Percentiles rank a stretch among this genome's conserved stretches.
Conservation (phyloP, 2,797 vertebrate genomes). For the Propithecus perrieri region DNA sequence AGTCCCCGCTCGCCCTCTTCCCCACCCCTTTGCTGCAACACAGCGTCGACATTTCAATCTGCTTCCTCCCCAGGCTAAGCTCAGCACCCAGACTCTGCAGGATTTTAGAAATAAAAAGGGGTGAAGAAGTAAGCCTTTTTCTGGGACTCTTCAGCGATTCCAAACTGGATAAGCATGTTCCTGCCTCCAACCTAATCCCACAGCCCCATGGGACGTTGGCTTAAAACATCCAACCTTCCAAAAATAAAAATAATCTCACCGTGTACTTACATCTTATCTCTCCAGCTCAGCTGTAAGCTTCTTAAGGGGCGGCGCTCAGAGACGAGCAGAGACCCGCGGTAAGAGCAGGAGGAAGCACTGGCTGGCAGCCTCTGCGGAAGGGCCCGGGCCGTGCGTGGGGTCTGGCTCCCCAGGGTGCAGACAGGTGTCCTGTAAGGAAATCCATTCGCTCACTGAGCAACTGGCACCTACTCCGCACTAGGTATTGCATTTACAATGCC, state of each 20-base stretch:
- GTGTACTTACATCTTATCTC: background rate
- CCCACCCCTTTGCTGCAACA: background rate
- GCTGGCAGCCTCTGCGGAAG: accelerated
- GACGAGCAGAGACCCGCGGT: background rate
- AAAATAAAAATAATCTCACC: slow-evolving; percentile 61
- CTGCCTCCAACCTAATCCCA: background rate
- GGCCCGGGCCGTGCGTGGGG: no score
- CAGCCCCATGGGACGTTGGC: background rate
- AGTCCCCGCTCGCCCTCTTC: background rate
- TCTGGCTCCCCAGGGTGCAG: background rate
- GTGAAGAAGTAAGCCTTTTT: background rate
- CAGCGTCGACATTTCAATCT: background rate
- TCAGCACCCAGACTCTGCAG: background rate
- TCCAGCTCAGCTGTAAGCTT: background rate
- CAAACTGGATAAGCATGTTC: background rate
- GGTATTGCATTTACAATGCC: background rate
- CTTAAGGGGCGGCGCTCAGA: background rate
- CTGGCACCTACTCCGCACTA: accelerated
- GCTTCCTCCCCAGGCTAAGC: background rate
- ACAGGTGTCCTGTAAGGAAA: background rate
- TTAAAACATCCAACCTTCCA: background rate
- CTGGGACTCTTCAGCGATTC: background rate
- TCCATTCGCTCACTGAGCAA: accelerated
- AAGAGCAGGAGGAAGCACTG: background rate
- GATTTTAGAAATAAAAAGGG: background rate